Evolutionary conservation across 1,140 invertebrate species (phyloP).

Genomic region (Lordiphosa clarofinis): DNA sequence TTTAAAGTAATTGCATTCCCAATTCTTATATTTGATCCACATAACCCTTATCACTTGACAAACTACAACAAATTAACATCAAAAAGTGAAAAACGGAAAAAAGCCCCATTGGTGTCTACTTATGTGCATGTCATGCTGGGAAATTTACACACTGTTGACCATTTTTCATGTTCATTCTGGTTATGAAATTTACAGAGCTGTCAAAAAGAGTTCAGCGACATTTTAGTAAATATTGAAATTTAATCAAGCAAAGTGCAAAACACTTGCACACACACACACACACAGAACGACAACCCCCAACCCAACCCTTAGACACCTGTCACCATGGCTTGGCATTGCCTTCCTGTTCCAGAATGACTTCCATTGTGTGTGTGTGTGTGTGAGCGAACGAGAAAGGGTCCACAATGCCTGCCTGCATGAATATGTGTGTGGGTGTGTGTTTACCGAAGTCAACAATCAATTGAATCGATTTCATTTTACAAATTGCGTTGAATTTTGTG

Average conservation of each 20-base stretch:
- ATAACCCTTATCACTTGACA: no score
- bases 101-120: no score
- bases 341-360: conserved; percentile 32
- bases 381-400: no score
- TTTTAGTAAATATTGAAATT: conserved; percentile 79
- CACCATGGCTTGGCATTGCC: conserved; percentile 44
- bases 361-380: conserved; percentile 17
- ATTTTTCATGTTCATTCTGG: conserved; percentile 77
- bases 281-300: conserved; percentile 33
- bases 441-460: conserved; percentile 74
- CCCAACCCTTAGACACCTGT: conserved; percentile 67
- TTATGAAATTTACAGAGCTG: conserved; percentile 77
- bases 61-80: no score
- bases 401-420: conserved; percentile 23
- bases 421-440: conserved; percentile 29
- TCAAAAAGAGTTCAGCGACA: conserved; percentile 77
- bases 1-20: no score
- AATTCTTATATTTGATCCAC: no score
- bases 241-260: conserved; percentile 75
- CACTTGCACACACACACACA: conserved; percentile 24
- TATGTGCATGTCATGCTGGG: no score
- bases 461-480: conserved; percentile 78
- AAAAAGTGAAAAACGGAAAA: no score
- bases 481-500: conserved; percentile 78
- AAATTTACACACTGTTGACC: conserved; percentile 71